Evolutionary conservation across 2,888 invertebrate species (phyloP).

Genomic region (Azorinus chamasolen): DNA sequence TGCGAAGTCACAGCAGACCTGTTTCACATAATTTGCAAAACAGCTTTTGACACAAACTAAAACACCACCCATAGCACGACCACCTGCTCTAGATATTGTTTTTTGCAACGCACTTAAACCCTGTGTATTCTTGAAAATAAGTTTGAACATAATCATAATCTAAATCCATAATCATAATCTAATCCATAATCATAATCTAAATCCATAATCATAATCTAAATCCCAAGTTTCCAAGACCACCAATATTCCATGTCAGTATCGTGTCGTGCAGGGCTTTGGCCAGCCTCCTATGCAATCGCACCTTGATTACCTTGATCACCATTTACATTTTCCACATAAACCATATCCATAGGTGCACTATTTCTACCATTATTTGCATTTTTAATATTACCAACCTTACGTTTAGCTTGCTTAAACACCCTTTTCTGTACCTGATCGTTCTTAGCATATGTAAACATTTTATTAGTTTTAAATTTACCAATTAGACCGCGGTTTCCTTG

Average conservation of each 20-base stretch:
- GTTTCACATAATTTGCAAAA: background rate
- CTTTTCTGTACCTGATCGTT: too few relatives aligned
- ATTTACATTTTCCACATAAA: background rate
- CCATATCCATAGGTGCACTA: too few relatives aligned
- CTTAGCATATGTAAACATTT: background rate
- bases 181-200: background rate
- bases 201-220: background rate
- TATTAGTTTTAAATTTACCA: background rate
- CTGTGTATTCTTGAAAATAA: background rate
- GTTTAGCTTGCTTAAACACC: background rate
- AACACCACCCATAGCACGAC: too few relatives aligned
- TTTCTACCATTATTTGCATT: background rate
- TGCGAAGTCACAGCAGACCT: slow-evolving; percentile 2
- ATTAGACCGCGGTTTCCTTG: background rate
- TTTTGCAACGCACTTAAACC: background rate
- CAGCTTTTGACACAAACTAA: background rate
- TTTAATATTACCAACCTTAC: background rate
- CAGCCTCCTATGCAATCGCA: slow-evolving; percentile 3
- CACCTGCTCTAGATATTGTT: background rate
- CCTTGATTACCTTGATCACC: background rate
- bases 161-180: background rate
- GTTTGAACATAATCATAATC: too few relatives aligned
- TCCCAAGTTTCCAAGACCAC: background rate
- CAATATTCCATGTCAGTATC: slow-evolving; percentile 20
- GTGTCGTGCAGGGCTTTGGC: slow-evolving; percentile 29